Conservation (phyloP, 1,140 invertebrate genomes). For the Meteorus sp. region DNA sequence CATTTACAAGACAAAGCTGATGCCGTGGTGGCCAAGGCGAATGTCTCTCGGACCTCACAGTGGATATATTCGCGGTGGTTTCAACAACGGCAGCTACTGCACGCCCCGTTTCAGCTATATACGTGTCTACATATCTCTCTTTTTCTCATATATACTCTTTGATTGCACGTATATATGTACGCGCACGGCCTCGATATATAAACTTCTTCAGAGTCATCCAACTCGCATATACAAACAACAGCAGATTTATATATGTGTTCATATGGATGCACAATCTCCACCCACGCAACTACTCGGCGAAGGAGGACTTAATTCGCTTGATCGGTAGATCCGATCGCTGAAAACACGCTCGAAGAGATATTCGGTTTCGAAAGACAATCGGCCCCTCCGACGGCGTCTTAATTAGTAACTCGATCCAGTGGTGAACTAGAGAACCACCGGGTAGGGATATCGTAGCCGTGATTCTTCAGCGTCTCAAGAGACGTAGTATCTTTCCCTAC, state of each 20-base stretch:
- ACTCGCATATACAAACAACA: conserved; percentile 7
- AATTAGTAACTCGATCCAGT: conserved; percentile 40
- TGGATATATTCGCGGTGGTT: conserved; percentile 10
- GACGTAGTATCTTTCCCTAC: neutral
- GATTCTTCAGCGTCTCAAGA: too few species aligned
- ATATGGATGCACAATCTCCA: conserved; percentile 28
- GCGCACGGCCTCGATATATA: too few species aligned
- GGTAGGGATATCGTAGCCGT: conserved; percentile 24
- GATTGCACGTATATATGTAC: too few species aligned
- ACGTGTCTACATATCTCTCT: too few species aligned
- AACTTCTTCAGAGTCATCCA: too few species aligned
- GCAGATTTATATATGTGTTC: conserved; percentile 14
- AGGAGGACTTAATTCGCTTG: conserved; percentile 34
- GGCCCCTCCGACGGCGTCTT: conserved; percentile 39
- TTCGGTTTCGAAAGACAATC: conserved; percentile 42
- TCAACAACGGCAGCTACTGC: conserved; percentile 16
- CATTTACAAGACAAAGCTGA: conserved; percentile 60
- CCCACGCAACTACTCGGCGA: conserved; percentile 24
- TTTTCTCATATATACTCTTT: too few species aligned
- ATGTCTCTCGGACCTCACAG: conserved; percentile 31
- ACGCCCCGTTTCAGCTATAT: conserved; percentile 14
- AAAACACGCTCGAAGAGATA: conserved; percentile 37
- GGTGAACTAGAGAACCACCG: conserved; percentile 28
- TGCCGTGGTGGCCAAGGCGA: conserved; percentile 45
- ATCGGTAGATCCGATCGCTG: conserved; percentile 36